Evolutionary conservation across 2,113 vertebrate genomes (phyloP).

Genomic region (Mus pahari): DNA sequence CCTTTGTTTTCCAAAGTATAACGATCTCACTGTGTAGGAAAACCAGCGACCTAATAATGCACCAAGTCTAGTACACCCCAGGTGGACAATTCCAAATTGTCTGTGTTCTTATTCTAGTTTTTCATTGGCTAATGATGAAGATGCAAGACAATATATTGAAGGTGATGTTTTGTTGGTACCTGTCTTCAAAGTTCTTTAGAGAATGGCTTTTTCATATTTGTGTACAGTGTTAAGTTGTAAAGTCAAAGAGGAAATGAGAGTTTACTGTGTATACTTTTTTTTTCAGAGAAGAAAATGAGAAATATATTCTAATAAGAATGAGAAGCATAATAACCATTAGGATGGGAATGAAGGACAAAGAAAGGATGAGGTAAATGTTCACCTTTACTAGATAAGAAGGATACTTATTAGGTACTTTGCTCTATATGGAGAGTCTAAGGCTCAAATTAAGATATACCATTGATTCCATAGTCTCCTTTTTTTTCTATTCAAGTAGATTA

Average conservation of each 20-base stretch:
- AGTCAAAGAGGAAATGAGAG: conserved; percentile 13
- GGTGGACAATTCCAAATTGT: conserved; percentile 42
- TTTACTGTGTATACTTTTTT: conserved; percentile 27
- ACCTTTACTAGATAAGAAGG: conserved; percentile 31
- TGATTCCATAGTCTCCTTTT: neutral
- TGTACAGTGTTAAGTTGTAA: conserved; percentile 30
- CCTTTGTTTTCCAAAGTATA: conserved; percentile 51
- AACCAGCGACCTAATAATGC: conserved; percentile 11
- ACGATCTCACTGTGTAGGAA: conserved; percentile 31
- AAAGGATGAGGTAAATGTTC: conserved; percentile 6
- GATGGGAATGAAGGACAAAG: neutral
- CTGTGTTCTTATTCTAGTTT: conserved; percentile 58
- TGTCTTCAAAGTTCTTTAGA: conserved; percentile 61
- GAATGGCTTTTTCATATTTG: conserved; percentile 41
- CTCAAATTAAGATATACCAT: conserved; percentile 4
- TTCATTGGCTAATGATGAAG: conserved; percentile 56
- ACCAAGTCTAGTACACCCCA: conserved; percentile 30
- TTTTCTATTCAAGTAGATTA: neutral
- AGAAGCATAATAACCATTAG: neutral
- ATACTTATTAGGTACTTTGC: conserved; percentile 39
- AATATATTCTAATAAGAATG: conserved; percentile 19
- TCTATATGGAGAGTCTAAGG: conserved; percentile 3
- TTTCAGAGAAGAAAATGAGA: neutral
- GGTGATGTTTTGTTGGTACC: neutral
- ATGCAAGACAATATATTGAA: neutral